Percentiles rank a stretch among this genome's conserved stretches.
phyloP scores from a whole-genome alignment of 2,888 invertebrate species.

The Drosophila macrospina region DNA sequence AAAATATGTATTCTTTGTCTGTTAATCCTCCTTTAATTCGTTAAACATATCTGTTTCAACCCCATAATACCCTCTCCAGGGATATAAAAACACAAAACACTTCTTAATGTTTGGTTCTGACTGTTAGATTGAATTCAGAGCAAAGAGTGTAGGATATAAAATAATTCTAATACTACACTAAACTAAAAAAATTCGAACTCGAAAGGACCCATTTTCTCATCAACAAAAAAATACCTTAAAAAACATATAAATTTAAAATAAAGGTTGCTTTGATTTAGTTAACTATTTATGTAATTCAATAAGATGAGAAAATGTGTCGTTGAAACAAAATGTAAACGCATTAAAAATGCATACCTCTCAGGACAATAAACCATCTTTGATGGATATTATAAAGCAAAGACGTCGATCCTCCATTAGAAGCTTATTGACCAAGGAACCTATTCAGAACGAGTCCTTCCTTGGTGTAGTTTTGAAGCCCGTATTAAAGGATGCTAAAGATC shows the following conservation, averaged over 20 bases:
- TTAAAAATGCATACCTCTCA: slow-evolving; percentile 57
- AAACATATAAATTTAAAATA: neutral
- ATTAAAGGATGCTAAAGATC: slow-evolving; percentile 85
- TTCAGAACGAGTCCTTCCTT: slow-evolving; percentile 87
- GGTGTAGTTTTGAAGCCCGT: slow-evolving; percentile 88
- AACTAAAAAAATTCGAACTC: neutral
- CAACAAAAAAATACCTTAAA: neutral
- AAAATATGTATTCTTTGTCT: too few relatives aligned
- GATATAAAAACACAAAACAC: too few relatives aligned
- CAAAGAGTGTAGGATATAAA: neutral
- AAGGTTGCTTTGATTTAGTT: neutral
- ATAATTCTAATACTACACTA: neutral
- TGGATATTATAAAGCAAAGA: slow-evolving; percentile 78
- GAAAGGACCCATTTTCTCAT: slow-evolving; percentile 1
- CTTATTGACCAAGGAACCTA: slow-evolving; percentile 84
- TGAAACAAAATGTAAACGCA: slow-evolving; percentile 3
- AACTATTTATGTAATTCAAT: neutral
- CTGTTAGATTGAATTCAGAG: neutral
- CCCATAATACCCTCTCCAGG: too few relatives aligned
- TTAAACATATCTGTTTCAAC: too few relatives aligned
- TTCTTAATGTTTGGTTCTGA: too few relatives aligned
- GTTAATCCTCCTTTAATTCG: too few relatives aligned
- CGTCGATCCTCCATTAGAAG: slow-evolving; percentile 85
- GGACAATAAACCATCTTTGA: slow-evolving; percentile 70
- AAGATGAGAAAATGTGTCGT: slow-evolving; percentile 1